A percentile compares a stretch with the other conserved stretches of the same genome.
These are phyloP conservation scores for Casuarius casuarius DNA, from an alignment of 2,113 vertebrate species.

Conservation along the genomic window DNA sequence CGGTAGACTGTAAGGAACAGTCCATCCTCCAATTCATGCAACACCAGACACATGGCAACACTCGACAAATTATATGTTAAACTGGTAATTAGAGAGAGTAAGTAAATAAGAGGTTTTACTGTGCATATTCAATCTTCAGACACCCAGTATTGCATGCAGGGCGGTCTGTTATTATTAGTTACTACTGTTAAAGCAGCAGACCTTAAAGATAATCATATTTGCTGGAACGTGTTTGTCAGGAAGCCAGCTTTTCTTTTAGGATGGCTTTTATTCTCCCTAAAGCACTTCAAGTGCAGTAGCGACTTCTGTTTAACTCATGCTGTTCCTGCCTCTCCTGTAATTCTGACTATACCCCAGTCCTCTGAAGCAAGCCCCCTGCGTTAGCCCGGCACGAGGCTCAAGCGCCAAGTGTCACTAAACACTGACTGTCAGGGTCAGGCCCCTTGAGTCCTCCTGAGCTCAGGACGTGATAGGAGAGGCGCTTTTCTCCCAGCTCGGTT, in stretches of 20 bases:
- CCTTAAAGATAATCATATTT: slow-evolving; percentile 41
- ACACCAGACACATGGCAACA: not conserved
- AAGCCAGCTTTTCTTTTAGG: slow-evolving; percentile 47
- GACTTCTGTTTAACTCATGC: slow-evolving; percentile 6
- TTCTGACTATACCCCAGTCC: no score
- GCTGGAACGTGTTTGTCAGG: slow-evolving; percentile 56
- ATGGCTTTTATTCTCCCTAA: not conserved
- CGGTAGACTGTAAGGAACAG: not conserved
- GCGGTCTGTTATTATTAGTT: slow-evolving; percentile 43
- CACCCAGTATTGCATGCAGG: not conserved
- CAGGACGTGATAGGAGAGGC: not conserved
- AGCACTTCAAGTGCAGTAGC: not conserved
- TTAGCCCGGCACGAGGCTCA: accelerated
- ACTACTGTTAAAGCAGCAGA: slow-evolving; percentile 44
- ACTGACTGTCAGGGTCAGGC: accelerated
- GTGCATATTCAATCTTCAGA: not conserved
- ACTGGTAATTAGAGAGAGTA: not conserved
- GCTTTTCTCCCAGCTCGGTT: accelerated
- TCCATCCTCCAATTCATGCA: accelerated
- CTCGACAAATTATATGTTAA: not conserved
- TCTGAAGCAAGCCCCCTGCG: accelerated
- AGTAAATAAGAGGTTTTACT: not conserved
- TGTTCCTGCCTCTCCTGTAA: not conserved
- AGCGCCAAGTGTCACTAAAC: accelerated
- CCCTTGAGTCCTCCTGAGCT: accelerated